Conservation (phyloP, 2,888 invertebrate species). For the Cerceris ruficornis region DNA sequence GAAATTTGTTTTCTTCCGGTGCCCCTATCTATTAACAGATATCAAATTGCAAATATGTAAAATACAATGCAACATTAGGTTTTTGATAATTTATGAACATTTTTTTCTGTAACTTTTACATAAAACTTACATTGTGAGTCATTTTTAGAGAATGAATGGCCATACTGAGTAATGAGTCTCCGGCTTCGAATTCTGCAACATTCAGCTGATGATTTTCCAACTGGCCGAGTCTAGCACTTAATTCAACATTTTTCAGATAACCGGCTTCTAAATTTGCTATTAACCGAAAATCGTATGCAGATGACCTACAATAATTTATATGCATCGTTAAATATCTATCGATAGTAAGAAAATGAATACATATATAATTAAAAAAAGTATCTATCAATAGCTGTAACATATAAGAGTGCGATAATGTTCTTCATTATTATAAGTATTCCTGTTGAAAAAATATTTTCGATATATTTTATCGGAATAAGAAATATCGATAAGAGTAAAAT, state of each 20-base stretch:
- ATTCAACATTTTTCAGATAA: slow-evolving; percentile 82
- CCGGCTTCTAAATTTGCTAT: slow-evolving; percentile 75
- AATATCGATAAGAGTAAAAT: no score
- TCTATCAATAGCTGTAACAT: no score
- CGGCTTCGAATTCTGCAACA: slow-evolving; percentile 88
- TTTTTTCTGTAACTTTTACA: neutral
- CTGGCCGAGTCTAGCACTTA: slow-evolving; percentile 86
- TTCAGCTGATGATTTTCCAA: slow-evolving; percentile 87
- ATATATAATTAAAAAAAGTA: no score
- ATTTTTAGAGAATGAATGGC: slow-evolving; percentile 88
- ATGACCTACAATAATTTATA: slow-evolving; percentile 81
- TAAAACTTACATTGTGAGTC: slow-evolving; percentile 86
- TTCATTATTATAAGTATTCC: no score
- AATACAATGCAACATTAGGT: neutral
- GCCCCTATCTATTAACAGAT: slow-evolving; percentile 85
- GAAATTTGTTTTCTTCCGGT: slow-evolving; percentile 91
- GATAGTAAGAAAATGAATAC: neutral
- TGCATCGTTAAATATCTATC: neutral
- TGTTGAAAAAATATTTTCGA: no score
- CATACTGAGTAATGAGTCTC: slow-evolving; percentile 86
- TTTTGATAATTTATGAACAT: neutral
- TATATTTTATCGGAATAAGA: no score
- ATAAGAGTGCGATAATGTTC: no score
- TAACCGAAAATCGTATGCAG: slow-evolving; percentile 90
- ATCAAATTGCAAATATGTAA: slow-evolving; percentile 10